Evolutionary conservation across 2,113 vertebrate genomes (phyloP), one percentile per base, ranked within the genome.

Genomic region (Brienomyrus longianalis): DNA sequence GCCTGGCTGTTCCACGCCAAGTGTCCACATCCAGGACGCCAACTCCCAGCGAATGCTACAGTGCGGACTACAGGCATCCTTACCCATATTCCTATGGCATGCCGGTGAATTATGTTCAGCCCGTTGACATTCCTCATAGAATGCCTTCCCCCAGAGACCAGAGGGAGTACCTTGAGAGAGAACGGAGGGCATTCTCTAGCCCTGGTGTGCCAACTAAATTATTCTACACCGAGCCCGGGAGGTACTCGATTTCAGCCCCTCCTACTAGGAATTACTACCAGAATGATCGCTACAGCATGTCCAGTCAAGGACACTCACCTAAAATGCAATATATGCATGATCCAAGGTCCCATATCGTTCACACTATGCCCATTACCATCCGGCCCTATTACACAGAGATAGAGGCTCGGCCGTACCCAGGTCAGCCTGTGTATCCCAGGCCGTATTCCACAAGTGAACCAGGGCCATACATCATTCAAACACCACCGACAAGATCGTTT

Each of bases 41-140:
- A 35, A 98, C 98, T 1, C 97, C 98, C 52, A 97, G 97, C 0
- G 98, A 98, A 90, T 97, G 96, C 52, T 98, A 97, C 93, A 97
- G 97, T 11, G 95, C 95, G 27, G 97, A 98, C 0, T 96, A 96
- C 87, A 95, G 97, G 9, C 95, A 96, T 70, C 93, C 96, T 83
- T 96, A 95, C 91, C 93, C 94, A 83, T 95, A 94, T 90, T 92
- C 94, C 83, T 95, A 93, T 90, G 96, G 95, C 92, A 95, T 96
- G 91, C 95, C 95, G 0, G 88, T 94, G 0, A 95, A 96, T 21
- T 95, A 96, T 88, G 94, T 95, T 0, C 97, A 95, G 52, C 96
- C 96, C 45, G 88, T 95, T 86, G 95, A 94, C 0, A 91, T 95
- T 92, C 94, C 94, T 88, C 94, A 96, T 91, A 95, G 95, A 0